Evolutionary conservation across 2,888 invertebrate species (phyloP), one percentile per base, ranked within the genome.

Genomic region (Phalera bucephala): DNA sequence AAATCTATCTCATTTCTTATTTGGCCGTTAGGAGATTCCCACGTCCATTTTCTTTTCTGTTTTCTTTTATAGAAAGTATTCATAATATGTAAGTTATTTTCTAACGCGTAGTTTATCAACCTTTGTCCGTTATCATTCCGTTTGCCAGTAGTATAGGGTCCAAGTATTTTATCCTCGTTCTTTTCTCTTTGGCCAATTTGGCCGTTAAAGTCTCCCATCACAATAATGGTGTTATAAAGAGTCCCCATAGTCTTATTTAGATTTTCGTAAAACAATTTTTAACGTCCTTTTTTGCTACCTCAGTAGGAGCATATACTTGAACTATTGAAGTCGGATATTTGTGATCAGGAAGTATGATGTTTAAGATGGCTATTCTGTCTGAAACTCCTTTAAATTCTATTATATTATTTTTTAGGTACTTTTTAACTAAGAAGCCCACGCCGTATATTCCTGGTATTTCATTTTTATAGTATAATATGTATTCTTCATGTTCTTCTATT

Each of bases 121-220:
- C 43, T 43, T 37, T 48, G 41, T 22, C 52, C 53, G n/a, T 49
- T 53, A n/a, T 47, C 39, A 12, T 46, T 55, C 9, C 52, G 20
- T 17, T 47, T 41, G 1, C 52, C 50, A 2, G 31, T 40, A 10
- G 29, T 29, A 6, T 37, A 36, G 1, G 25, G 35, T 33, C 42
- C 42, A 2, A 43, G 22, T 33, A 44, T 37, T 30, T 36, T 40
- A 8, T 45, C 34, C 33, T 50, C 47, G 4, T 44, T 40, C 5
- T 22, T 41, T 26, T n/a, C 3, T 35, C 44, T 25, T 8, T 36
- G 2, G 4, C 50, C 49, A 10, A 50, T 11, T 31, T 8, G n/a
- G 10, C 5, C 30, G n/a, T 30, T 30, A 2, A 20, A 8, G 13
- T 19, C 30, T 11, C 30, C 30, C 12, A 30, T 31, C 13, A 31